Conservation (phyloP, 1,140 invertebrate genomes). For the Cydia strobilella region DNA sequence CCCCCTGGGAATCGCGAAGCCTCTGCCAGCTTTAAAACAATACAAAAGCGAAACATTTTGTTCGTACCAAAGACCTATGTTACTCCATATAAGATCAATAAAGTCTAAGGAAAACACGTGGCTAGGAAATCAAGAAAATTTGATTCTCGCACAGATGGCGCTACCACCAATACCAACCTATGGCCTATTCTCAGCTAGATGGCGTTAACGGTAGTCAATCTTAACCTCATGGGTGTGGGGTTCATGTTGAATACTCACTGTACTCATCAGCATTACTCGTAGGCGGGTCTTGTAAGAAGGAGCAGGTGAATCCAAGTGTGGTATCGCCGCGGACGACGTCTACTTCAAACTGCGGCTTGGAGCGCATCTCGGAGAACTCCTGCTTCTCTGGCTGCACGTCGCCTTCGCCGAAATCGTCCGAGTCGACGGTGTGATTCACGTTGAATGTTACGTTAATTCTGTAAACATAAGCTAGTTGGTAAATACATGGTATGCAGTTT, state of each 20-base stretch:
- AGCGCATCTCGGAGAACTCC: constrained; percentile 90
- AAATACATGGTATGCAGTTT: background rate
- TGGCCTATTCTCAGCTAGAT: too few species aligned
- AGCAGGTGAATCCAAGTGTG: constrained; percentile 91
- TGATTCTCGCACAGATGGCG: too few species aligned
- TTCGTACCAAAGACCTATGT: too few species aligned
- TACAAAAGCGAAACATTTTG: too few species aligned
- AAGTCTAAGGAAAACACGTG: too few species aligned
- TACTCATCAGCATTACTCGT: constrained; percentile 86
- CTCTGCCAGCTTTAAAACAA: too few species aligned
- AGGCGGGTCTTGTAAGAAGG: constrained; percentile 84
- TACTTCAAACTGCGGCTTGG: constrained; percentile 92
- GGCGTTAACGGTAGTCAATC: too few species aligned
- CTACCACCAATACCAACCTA: too few species aligned
- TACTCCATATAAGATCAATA: too few species aligned
- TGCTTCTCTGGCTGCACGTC: constrained; percentile 83
- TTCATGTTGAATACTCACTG: constrained; percentile 78
- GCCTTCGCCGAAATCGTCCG: constrained; percentile 84
- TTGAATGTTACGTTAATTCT: constrained; percentile 91
- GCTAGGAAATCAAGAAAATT: too few species aligned
- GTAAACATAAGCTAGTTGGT: constrained; percentile 44
- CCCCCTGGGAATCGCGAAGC: too few species aligned
- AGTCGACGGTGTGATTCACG: constrained; percentile 94
- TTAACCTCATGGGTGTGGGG: too few species aligned
- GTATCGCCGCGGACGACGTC: constrained; percentile 88